Evolutionary conservation across 2,113 vertebrate genomes (phyloP).

Genomic region (Diglossa brunneiventris): DNA sequence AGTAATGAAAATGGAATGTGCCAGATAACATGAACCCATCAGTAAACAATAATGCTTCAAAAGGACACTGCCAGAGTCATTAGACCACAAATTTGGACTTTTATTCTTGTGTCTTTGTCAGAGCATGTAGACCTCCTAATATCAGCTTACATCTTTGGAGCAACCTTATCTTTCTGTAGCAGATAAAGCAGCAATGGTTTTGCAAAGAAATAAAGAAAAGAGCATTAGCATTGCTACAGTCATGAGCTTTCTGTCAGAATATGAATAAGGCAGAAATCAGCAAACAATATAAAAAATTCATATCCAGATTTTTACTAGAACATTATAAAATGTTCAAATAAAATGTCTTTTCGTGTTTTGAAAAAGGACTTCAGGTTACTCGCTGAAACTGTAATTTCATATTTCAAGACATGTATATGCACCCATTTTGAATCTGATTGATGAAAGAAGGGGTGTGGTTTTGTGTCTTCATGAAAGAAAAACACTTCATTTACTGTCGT

Average conservation of each 20-base stretch:
- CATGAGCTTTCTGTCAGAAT: not conserved
- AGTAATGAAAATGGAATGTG: slow-evolving; percentile 25
- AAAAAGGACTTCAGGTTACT: not conserved
- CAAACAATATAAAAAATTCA: not conserved
- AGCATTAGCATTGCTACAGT: not conserved
- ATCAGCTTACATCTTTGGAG: not conserved
- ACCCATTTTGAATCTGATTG: not conserved
- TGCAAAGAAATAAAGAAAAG: not conserved
- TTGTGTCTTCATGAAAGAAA: not conserved
- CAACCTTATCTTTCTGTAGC: not conserved
- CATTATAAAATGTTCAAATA: not conserved
- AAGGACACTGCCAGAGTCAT: not conserved
- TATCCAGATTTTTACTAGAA: not conserved
- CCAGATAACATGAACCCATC: not conserved
- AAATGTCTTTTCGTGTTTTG: not conserved
- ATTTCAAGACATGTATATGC: not conserved
- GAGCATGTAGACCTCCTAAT: not conserved
- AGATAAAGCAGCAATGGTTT: not conserved
- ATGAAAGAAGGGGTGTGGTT: not conserved
- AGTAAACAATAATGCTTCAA: not conserved
- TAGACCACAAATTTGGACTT: not conserved
- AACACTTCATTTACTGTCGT: not conserved
- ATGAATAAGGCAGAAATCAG: not conserved
- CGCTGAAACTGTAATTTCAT: not conserved
- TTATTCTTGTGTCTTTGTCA: not conserved